A percentile compares a stretch with the other conserved stretches of the same genome.
phyloP scores from a whole-genome alignment of 2,113 vertebrate species.

The Gymnarchus niloticus region DNA sequence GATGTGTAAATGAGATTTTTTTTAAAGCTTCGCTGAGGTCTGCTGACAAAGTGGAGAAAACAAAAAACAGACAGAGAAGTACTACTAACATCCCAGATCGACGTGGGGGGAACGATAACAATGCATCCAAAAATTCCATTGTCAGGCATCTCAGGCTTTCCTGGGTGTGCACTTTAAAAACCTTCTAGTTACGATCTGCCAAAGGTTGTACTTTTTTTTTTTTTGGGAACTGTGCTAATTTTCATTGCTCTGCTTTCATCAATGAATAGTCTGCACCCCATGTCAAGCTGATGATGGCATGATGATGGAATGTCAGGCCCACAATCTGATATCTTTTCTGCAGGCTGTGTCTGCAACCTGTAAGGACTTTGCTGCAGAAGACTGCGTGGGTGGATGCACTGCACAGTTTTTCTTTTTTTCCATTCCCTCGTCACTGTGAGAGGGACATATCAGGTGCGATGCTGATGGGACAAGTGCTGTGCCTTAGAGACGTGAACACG shows the following conservation, averaged over 20 bases:
- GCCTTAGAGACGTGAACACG: background rate
- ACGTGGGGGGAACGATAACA: background rate
- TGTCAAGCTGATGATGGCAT: background rate
- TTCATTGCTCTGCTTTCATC: background rate
- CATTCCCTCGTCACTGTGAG: background rate
- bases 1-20: background rate
- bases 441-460: background rate
- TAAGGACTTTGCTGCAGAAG: background rate
- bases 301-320: background rate
- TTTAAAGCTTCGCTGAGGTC: background rate
- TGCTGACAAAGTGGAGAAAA: background rate
- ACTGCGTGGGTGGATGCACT: background rate
- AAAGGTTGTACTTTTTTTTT: background rate
- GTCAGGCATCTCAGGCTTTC: too few relatives aligned
- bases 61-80: background rate
- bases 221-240: background rate
- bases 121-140: too few relatives aligned
- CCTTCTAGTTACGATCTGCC: too few relatives aligned
- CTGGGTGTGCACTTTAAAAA: too few relatives aligned
- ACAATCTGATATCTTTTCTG: background rate
- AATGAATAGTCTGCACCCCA: background rate
- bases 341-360: background rate
- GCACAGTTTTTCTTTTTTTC: too few relatives aligned
- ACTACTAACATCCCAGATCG: background rate
- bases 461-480: background rate